Base-by-base conservation (phyloP, 2,797 vertebrate genomes). In the Megalops cyprinoides region DNA sequence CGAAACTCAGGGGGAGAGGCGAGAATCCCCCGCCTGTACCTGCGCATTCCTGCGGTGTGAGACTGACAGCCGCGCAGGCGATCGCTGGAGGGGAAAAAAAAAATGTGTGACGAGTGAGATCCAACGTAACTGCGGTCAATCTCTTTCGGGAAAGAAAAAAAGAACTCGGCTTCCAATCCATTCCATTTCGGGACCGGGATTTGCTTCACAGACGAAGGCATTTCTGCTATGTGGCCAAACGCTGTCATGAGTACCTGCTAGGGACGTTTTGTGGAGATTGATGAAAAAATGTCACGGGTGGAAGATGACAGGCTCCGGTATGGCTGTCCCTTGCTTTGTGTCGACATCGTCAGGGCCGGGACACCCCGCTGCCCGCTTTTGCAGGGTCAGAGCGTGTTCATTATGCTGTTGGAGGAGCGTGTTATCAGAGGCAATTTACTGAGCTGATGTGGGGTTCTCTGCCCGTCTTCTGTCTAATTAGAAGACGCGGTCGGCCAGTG, bases 291-390 rank as follows among this genome's bases (percentile, higher is more conserved):
- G n/a, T n/a, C n/a, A n/a, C n/a, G n/a, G n/a, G n/a, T n/a, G n/a
- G n/a, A n/a, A n/a, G n/a, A n/a, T n/a, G n/a, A n/a, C n/a, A n/a
- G n/a, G n/a, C n/a, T n/a, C n/a, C n/a, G n/a, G n/a, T n/a, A n/a
- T n/a, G n/a, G n/a, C n/a, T 74, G 86, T 42, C 78, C 31, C 75
- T 25, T 73, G 23, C 49, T 85, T 71, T 87, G n/a, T n/a, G n/a
- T n/a, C n/a, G n/a, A n/a, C n/a, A n/a, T n/a, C n/a, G n/a, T n/a
- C n/a, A 51, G 49, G 49, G 44, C 34, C 55, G 12, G 79, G 15
- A 1, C 18, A 76, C 46, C n/a, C 1, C 39, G 51, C 23, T 5
- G 9, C 58, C 58, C 23, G 39, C 9, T 60, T n/a, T n/a, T n/a
- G n/a, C n/a, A n/a, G 74, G 25, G 51, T 34, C 56, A 56, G 71